phyloP scores from a whole-genome alignment of 2,113 vertebrate genomes.

The Epinephelus cyanopodus region DNA sequence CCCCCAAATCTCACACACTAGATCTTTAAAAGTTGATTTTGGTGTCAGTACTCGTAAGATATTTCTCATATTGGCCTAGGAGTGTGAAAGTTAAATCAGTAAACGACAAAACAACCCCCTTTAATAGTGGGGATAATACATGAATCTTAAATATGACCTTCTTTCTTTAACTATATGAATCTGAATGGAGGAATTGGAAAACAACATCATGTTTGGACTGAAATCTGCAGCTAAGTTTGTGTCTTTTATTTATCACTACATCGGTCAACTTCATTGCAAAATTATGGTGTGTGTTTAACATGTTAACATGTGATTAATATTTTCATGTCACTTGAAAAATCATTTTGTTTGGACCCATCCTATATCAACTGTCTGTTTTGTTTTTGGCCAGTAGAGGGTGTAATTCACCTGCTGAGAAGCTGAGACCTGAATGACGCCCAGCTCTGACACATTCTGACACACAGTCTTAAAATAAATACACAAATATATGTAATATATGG shows the following conservation, averaged over 20 bases:
- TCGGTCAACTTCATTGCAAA: no score
- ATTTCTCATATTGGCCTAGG: not conserved
- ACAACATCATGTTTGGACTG: not conserved
- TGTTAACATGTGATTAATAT: not conserved
- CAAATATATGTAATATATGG: not conserved
- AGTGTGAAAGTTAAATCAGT: not conserved
- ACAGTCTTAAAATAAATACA: constrained; percentile 27
- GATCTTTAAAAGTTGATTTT: not conserved
- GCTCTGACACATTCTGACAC: not conserved
- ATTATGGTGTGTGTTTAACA: no score
- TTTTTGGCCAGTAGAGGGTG: constrained; percentile 44
- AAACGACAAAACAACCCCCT: not conserved
- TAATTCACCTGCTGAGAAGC: constrained; percentile 3
- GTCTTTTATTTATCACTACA: not conserved
- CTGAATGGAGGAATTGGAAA: not conserved
- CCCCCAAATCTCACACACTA: no score
- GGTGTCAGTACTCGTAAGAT: not conserved
- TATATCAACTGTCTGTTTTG: not conserved
- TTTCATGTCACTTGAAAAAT: not conserved
- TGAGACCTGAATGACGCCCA: no score
- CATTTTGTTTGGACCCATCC: not conserved
- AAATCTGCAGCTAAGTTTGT: not conserved
- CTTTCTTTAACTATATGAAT: not conserved
- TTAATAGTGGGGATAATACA: no score
- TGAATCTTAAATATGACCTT: no score